These are phyloP conservation scores for Ornithoptera priamus DNA, from an alignment of 2,888 invertebrate genomes.

Conservation along the genomic window DNA sequence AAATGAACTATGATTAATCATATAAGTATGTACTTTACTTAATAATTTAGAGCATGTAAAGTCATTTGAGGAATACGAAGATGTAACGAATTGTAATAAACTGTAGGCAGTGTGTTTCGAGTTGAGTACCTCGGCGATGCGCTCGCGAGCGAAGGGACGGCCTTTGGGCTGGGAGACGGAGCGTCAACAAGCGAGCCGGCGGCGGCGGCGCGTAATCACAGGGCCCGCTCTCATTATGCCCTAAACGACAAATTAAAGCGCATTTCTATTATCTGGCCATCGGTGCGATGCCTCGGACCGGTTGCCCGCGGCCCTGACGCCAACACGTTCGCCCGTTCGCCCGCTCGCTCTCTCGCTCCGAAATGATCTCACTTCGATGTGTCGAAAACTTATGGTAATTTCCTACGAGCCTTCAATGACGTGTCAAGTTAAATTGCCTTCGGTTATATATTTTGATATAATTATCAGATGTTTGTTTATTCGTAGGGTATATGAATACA, in stretches of 20 bases:
- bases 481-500: constrained; percentile 9
- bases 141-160: constrained; percentile 44
- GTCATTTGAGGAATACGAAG: background rate
- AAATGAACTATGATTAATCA: too few relatives aligned
- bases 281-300: constrained; percentile 65
- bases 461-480: constrained; percentile 25
- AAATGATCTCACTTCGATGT: constrained; percentile 26
- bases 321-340: constrained; percentile 32
- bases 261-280: constrained; percentile 78
- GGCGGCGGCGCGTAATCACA: constrained; percentile 81
- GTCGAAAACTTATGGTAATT: constrained; percentile 28
- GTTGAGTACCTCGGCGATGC: constrained; percentile 51
- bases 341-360: constrained; percentile 43
- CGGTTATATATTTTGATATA: constrained; percentile 20
- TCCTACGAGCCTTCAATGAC: constrained; percentile 23
- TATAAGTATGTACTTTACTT: too few relatives aligned
- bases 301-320: constrained; percentile 51
- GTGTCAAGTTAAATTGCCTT: constrained; percentile 29
- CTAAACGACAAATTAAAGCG: constrained; percentile 81
- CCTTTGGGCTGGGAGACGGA: constrained; percentile 41
- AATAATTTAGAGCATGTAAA: background rate
- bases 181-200: constrained; percentile 78
- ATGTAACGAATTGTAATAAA: constrained; percentile 18
- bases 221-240: constrained; percentile 77
- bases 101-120: constrained; percentile 34